A percentile compares a stretch with the other conserved stretches of the same genome.
phyloP scores from a whole-genome alignment of 2,888 invertebrate genomes.

The Catocala fraxini region DNA sequence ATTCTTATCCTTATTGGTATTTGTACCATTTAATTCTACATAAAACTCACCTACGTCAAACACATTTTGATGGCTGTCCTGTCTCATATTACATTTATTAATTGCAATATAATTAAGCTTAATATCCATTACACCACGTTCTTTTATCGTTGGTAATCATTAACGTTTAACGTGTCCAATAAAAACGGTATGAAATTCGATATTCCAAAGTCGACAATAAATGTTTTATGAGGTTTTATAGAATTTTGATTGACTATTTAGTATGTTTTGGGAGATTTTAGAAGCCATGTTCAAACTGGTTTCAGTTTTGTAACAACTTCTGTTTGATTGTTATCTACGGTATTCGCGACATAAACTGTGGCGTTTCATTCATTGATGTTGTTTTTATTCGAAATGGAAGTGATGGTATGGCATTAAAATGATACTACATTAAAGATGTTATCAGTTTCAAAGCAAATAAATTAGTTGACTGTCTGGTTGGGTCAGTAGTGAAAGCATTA shows the following conservation, averaged over 20 bases:
- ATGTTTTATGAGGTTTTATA: not conserved
- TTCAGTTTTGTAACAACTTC: not conserved
- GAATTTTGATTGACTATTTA: not conserved
- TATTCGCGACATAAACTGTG: not conserved
- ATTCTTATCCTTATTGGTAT: not conserved
- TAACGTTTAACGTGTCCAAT: not conserved
- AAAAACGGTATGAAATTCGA: conserved; percentile 1
- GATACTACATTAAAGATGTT: not conserved
- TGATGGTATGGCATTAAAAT: not conserved
- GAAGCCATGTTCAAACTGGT: no score
- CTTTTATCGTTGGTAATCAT: not conserved
- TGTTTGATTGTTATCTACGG: not conserved
- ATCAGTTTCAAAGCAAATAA: no score
- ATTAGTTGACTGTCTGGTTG: no score
- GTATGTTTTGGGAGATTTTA: not conserved
- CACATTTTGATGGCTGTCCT: not conserved
- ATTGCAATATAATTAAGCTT: not conserved
- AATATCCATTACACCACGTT: not conserved
- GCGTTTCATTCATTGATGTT: not conserved
- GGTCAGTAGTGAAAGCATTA: no score
- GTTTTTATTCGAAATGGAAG: not conserved
- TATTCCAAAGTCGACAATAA: not conserved
- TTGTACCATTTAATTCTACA: not conserved
- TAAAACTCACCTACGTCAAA: not conserved
- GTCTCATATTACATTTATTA: not conserved